Evolutionary conservation across 2,113 vertebrate genomes (phyloP).

Genomic region (Sula dactylatra): DNA sequence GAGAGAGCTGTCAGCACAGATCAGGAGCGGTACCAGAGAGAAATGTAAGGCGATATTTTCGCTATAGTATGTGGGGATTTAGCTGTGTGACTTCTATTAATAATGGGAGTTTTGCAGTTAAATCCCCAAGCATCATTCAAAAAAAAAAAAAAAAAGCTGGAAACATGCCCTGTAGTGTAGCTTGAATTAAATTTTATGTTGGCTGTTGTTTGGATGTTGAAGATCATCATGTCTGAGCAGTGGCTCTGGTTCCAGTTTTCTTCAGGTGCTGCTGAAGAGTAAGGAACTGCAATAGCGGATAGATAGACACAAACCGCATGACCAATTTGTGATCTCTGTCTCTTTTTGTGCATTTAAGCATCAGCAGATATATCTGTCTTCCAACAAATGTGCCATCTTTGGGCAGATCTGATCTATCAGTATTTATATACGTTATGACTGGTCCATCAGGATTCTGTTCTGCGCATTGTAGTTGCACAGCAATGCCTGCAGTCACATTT

Average conservation of each 20-base stretch:
- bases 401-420: neutral
- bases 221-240: slow-evolving; percentile 30
- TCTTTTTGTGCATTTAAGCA: neutral
- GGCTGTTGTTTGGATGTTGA: slow-evolving; percentile 38
- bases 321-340: neutral
- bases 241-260: neutral
- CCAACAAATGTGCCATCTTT: neutral
- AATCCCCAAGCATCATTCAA: neutral
- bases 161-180: slow-evolving; percentile 14
- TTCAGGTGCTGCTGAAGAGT: slow-evolving; percentile 42
- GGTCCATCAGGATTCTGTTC: neutral
- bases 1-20: slow-evolving; percentile 53
- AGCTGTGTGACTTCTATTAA: neutral
- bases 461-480: neutral
- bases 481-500: neutral
- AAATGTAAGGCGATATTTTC: slow-evolving; percentile 33
- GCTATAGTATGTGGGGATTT: slow-evolving; percentile 1
- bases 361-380: neutral
- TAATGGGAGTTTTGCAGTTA: slow-evolving; percentile 34
- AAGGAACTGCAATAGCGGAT: neutral
- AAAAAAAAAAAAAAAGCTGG: neutral
- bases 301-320: neutral
- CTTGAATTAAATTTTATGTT: slow-evolving; percentile 8
- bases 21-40: slow-evolving; percentile 40
- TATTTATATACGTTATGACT: neutral